Evolutionary conservation across 2,797 vertebrate species (phyloP).

Genomic region (Malurus leucopterus): DNA sequence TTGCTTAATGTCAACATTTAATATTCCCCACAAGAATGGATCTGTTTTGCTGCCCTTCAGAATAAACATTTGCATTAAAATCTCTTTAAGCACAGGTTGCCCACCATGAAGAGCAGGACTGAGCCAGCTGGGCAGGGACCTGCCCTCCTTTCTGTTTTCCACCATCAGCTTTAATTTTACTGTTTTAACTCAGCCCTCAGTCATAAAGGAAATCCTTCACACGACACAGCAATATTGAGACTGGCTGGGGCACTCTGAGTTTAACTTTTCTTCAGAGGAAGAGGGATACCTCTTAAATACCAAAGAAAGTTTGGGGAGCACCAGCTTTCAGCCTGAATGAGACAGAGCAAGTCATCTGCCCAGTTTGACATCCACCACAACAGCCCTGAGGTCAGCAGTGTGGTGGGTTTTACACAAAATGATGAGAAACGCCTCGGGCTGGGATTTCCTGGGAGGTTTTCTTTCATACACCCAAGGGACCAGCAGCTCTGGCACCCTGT

Average conservation of each 20-base stretch:
- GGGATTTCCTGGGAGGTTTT: background rate
- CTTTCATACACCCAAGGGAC: too few relatives aligned
- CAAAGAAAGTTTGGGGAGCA: background rate
- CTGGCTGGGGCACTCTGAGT: background rate
- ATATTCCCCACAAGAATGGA: background rate
- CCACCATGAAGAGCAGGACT: background rate
- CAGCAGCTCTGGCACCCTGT: background rate
- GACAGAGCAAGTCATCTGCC: background rate
- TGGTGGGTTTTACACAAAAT: accelerated
- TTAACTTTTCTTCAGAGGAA: background rate
- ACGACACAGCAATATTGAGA: accelerated
- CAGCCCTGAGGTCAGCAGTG: background rate
- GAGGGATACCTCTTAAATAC: background rate
- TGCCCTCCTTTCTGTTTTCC: background rate
- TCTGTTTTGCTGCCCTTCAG: background rate
- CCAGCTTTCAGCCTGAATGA: background rate
- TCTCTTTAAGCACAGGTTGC: background rate
- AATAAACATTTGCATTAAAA: background rate
- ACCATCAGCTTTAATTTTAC: background rate
- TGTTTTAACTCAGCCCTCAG: background rate
- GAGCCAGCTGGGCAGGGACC: background rate
- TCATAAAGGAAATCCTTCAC: background rate
- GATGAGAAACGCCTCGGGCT: accelerated
- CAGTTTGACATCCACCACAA: background rate
- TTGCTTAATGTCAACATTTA: constrained; percentile 33